Base-by-base conservation (phyloP, 2,888 invertebrate species). In the Luperina nickerlii region DNA sequence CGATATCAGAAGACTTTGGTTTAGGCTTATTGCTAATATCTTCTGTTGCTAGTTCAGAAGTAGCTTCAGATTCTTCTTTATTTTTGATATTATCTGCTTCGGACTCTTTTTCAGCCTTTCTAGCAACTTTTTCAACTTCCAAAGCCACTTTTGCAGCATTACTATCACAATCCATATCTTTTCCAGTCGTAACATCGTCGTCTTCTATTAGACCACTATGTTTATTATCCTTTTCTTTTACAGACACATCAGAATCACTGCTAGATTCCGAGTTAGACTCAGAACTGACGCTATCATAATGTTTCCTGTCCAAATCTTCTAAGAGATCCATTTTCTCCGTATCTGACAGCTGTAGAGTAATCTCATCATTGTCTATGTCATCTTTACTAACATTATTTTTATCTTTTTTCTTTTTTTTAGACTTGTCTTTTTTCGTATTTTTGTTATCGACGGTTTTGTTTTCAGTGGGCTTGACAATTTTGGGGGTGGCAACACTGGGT, bases 301-400 rank as follows among this genome's bases (percentile, higher is more conserved):
- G 92, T 76, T 95, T 96, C 42, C 93, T 91, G 63, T 96, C 95
- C 27, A 96, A 91, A 91, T 96, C 94, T 89, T 97, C 97, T 57
- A 97, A 85, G 13, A 97, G 89, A 91, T 97, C 97, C 95, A 97
- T 96, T 88, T 97, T 97, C 81, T 97, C 96, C 2, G 96, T 92
- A 90, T 97, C 96, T 0, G 97, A 97, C 27, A 97, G 82, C 77
- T 97, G 95, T 0, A 97, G 84, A 3, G 94, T 96, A 57, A 97
- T 96, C 87, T 97, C 97, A 84, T 97, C 97, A 8, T 95, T 94
- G 84, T 97, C 96, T 62, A 95, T 94, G 2, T 94, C 95, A 73
- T 94, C 94, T 83, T 94, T 94, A 0, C 90, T 91, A 20, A 83
- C 81, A 38, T 87, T 90, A 74, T 93, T 93, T 77, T 92, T 93